phyloP scores from a whole-genome alignment of 2,113 vertebrate genomes.

The cattle (Bos taurus) region DNA sequence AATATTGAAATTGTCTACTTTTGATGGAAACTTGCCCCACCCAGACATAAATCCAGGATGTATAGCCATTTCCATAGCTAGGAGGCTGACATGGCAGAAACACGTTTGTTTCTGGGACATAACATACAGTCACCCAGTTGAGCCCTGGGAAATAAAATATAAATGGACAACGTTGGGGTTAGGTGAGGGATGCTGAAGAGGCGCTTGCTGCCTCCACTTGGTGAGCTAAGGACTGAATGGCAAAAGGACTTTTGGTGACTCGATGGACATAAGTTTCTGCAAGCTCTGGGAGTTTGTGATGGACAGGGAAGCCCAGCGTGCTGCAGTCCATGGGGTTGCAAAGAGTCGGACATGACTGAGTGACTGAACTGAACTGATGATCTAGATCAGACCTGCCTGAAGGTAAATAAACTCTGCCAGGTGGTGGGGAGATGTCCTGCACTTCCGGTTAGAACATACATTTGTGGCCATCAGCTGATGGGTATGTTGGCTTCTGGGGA shows the following conservation, averaged over 20 bases:
- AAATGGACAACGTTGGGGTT: neutral
- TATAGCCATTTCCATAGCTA: neutral
- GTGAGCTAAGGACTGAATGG: neutral
- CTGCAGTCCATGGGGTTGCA: neutral
- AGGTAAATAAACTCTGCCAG: neutral
- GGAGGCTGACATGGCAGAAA: conserved; percentile 28
- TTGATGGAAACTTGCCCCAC: neutral
- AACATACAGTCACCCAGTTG: neutral
- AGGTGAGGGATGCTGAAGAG: neutral
- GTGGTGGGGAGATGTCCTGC: neutral
- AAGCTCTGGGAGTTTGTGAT: neutral
- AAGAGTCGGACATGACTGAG: fast-evolving
- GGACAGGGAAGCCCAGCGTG: neutral
- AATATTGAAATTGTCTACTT: conserved; percentile 18
- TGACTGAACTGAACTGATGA: neutral
- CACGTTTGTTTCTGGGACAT: neutral
- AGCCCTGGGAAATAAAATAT: neutral
- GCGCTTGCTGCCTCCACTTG: neutral
- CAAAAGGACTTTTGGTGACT: neutral
- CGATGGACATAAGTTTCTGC: neutral
- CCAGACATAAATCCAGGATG: neutral
- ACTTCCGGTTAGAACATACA: neutral
- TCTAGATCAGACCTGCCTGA: neutral
- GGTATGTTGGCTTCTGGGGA: neutral
- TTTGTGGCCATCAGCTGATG: neutral